Evolutionary conservation across 2,797 vertebrate species (phyloP).

Genomic region (Pseudocheirus occidentalis): DNA sequence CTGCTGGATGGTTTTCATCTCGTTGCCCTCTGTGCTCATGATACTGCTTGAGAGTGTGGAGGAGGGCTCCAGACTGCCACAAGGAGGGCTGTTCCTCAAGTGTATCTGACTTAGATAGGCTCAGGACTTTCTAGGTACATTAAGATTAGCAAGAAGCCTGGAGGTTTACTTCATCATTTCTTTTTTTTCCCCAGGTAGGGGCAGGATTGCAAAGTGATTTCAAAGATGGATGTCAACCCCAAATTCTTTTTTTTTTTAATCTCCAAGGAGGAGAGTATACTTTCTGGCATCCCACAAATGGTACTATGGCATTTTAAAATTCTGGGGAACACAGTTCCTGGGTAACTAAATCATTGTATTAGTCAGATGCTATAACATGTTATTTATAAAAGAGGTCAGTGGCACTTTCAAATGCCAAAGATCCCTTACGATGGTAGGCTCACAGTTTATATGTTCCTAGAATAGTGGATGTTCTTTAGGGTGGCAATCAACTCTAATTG

Average conservation of each 20-base stretch:
- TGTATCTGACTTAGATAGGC: constrained; percentile 43
- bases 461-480: background rate
- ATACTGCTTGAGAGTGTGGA: background rate
- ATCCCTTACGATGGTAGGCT: too few relatives aligned
- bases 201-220: background rate
- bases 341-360: background rate
- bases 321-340: background rate
- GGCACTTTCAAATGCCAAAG: background rate
- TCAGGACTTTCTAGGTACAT: constrained; percentile 17
- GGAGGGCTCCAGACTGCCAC: background rate
- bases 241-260: background rate
- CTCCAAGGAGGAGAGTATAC: background rate
- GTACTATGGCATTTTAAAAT: background rate
- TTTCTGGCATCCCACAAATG: background rate
- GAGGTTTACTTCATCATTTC: constrained; percentile 1
- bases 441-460: background rate
- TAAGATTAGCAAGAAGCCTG: constrained; percentile 10
- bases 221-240: background rate
- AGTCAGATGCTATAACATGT: background rate
- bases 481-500: background rate
- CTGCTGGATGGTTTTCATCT: constrained; percentile 1
- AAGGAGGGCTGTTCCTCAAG: constrained; percentile 1
- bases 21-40: background rate
- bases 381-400: background rate
- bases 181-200: constrained; percentile 12